Evolutionary conservation across 2,797 vertebrate species (phyloP), one percentile per base, ranked within the genome.

Genomic region (Paguma larvata): DNA sequence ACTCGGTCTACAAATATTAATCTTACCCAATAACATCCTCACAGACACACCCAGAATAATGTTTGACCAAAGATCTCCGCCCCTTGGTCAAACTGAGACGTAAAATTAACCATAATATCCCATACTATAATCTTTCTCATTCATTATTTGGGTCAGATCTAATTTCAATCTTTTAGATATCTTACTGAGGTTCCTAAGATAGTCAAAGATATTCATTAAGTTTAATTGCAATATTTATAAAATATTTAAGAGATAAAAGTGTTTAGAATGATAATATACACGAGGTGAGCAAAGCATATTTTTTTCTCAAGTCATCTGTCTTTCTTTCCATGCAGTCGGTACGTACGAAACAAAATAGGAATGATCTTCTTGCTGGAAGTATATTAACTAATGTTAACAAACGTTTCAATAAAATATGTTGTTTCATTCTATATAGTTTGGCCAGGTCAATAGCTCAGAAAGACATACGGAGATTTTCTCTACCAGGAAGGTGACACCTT

Each of bases 141-240:
- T 93, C 34, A 15, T 89, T 84, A 51, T 84, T 75, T 88, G n/a
- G 21, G 18, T 86, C 46, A 95, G 25, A 86, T 1, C n/a, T 70
- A 90, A 73, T 83, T 96, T 96, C 73, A 83, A 25, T 48, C n/a
- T 59, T 44, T 89, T 91, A 82, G 18, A 91, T 7, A 62, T 85
- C 32, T 95, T 92, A 48, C 30, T 89, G 53, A 80, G n/a, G 41
- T 73, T 89, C 79, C 23, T 32, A 78, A 95, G 8, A 85, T 21
- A 85, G 21, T 82, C 51, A 86, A 75, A 73, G 59, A 91, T 8
- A 77, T 53, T 68, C 38, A 41, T 4, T 94, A 77, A 78, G 41
- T 77, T 95, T 92, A 51, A 56, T 6, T 82, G 14, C 19, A 77
- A 48, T 38, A 51, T 86, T 97, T 92, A 44, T 86, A 46, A 94